Evolutionary conservation across 2,113 vertebrate species (phyloP).

Genomic region (Brevimyrus niger): DNA sequence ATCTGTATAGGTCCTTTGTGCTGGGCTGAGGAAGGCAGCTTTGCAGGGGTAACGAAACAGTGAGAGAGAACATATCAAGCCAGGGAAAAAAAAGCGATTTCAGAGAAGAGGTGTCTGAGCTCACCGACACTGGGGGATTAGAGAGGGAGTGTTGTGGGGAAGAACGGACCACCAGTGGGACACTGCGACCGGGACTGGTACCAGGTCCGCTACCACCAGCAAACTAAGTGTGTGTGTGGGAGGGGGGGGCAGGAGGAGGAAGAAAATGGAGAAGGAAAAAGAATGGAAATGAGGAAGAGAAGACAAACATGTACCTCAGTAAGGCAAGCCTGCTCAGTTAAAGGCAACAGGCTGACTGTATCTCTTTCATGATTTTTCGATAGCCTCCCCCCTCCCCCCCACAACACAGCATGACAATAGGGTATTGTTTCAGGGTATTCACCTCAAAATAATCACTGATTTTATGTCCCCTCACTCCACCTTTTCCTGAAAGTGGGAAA

Average conservation of each 20-base stretch:
- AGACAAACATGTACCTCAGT: not conserved
- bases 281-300: not conserved
- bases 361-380: not conserved
- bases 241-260: conserved; percentile 16
- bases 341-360: not conserved
- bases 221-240: conserved; percentile 59
- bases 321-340: not conserved
- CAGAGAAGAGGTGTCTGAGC: conserved; percentile 31
- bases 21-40: not conserved
- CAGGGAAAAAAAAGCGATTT: not conserved
- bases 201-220: conserved; percentile 84
- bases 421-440: conserved; percentile 45
- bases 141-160: conserved; percentile 90
- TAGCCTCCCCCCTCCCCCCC: not conserved
- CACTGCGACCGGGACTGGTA: conserved; percentile 81
- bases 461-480: conserved; percentile 81
- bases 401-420: not conserved
- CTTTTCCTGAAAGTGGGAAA: conserved; percentile 67
- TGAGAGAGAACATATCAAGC: not conserved
- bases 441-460: conserved; percentile 96
- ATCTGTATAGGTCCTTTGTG: not conserved
- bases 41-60: not conserved
- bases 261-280: conserved; percentile 21
- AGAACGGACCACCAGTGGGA: conserved; percentile 78
- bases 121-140: conserved; percentile 79